Evolutionary conservation across 1,140 invertebrate species (phyloP), one percentile per base, ranked within the genome.

Genomic region (Sipha flava): DNA sequence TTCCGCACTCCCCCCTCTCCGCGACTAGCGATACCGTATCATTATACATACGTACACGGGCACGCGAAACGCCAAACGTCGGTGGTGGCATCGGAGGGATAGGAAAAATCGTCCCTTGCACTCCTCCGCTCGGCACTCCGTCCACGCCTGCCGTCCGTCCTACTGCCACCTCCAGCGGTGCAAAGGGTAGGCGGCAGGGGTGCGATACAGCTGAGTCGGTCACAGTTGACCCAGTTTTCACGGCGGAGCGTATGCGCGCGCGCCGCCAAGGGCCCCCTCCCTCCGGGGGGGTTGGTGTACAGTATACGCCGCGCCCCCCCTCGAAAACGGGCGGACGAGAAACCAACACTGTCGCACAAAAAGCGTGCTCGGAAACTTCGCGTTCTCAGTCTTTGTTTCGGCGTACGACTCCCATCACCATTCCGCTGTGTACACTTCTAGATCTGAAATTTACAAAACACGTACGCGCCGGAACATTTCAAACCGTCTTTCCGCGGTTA

Each of bases 381-480:
- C 52, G 73, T 40, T 16, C 34, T 77, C 73, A 77, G 73, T 77
- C 73, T 57, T 77, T 59, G 73, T 77, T 77, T 77, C 43, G 52
- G 52, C 40, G 14, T 23, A 23, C 52, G 37, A 66, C 37, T 23
- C 64, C 64, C 64, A 66, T 12, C 64, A 66, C 40, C n/a, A 14
- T 4, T 43, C n/a, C 43, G 21, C 64, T 34, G n/a, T 26, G 37
- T 18, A 23, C 37, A 34, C 9, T 12, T 43, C 9, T 43, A 12
- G 9, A 7, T 1, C 40, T 10, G 14, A 43, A 43, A 43, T 43
- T 12, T 43, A 43, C 14, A n/a, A 43, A 7, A 7, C 40, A 9
- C 40, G 40, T 43, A 43, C 14, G 14, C 43, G 43, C 12, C 43
- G 43, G 9, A 10, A 14, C n/a, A n/a, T n/a, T n/a, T n/a, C n/a